Conservation (phyloP, 2,113 vertebrate genomes). For the Burhinus oedicnemus region DNA sequence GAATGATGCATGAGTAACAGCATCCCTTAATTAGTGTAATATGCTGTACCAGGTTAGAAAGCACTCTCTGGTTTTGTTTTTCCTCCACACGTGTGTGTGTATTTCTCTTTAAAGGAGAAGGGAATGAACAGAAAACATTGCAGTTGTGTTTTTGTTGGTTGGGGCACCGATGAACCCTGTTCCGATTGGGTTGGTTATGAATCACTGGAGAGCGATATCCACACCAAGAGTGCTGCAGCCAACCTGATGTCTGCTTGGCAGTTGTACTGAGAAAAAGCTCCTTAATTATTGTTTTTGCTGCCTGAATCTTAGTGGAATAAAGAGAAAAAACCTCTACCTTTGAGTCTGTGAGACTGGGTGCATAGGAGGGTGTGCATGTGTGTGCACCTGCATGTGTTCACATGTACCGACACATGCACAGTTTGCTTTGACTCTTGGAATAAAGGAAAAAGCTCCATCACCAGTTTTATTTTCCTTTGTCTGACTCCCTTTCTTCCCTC, state of each 20-base stretch:
- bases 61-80: conserved; percentile 37
- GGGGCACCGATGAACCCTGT: conserved; percentile 54
- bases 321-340: neutral
- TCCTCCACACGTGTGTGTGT: neutral
- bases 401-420: rapidly evolving
- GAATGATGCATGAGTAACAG: conserved; percentile 66
- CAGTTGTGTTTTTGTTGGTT: conserved; percentile 68
- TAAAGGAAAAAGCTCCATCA: neutral
- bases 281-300: conserved; percentile 26
- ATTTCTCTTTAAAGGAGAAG: conserved; percentile 58
- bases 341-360: neutral
- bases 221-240: conserved; percentile 55
- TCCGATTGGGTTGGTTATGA: conserved; percentile 45
- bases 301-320: conserved; percentile 1
- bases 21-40: conserved; percentile 63
- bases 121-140: conserved; percentile 43
- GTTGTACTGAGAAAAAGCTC: conserved; percentile 27
- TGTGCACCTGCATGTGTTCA: neutral
- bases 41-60: conserved; percentile 66
- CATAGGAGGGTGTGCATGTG: rapidly evolving
- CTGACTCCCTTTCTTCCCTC: neutral
- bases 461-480: neutral
- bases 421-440: neutral
- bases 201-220: conserved; percentile 63
- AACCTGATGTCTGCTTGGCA: conserved; percentile 68